Base-by-base conservation (phyloP, 92 coral and sea anemone species). In the Heliopora coerulea region DNA sequence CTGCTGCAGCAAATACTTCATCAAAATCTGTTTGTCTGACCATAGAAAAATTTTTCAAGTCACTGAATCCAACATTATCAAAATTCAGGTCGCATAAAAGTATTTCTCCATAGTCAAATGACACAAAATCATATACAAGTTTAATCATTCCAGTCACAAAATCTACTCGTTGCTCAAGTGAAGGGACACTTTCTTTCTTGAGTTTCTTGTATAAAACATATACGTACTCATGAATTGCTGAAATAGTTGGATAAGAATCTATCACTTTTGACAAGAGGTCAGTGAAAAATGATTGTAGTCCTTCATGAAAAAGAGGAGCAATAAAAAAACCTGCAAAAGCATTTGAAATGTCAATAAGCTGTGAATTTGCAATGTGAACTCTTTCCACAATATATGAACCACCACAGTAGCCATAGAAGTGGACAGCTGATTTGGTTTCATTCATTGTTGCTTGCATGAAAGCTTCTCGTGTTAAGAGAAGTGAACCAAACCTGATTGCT, bases 161-260 rank as follows among this genome's bases (percentile, higher is more conserved):
- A 34, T 60, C 20, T 32, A 60, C 6, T 60, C 66, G 27, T 1
- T 60, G 18, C 42, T 28, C n/a, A 60, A 60, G 66, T 39, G 66
- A 5, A 28, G 66, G 66, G 13, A 26, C 41, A 28, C 35, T 60
- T 18, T 60, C 66, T 30, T 30, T 24, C 19, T 41, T 60, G 18
- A 60, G 35, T 28, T 39, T 60, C 41, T 3, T 60, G 32, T 28
- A 28, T 0, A 60, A 60, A 28, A 60, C 19, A 19, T 60, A 60
- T 11, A 60, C 32, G 14, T 26, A 28, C 30, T 60, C 66, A 29
- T 60, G 40, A 28, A 26, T 1, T 1, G 35, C 42, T 60, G 18
- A 19, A 26, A 60, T 28, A 34, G 40, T 18, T 6, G 41, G 9
- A 30, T 60, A 30, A 12, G 29, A 28, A n/a, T n/a, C n/a, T n/a